Evolutionary conservation across 2,888 invertebrate species (phyloP).

Genomic region (Lasioglossum pauxillum): DNA sequence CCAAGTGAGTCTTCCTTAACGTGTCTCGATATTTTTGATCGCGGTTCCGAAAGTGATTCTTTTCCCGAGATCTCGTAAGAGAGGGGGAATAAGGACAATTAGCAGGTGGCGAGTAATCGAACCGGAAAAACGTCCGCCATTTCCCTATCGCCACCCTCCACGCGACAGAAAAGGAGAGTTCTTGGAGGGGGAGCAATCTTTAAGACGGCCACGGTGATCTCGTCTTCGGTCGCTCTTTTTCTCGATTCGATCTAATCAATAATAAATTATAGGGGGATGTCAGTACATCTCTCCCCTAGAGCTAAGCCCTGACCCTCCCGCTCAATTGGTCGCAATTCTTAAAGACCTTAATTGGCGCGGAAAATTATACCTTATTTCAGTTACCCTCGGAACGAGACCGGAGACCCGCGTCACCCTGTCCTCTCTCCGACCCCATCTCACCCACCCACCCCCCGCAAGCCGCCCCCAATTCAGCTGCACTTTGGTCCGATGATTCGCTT

Average conservation of each 20-base stretch:
- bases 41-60: not conserved
- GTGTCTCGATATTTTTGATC: not conserved
- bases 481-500: slow-evolving; percentile 39
- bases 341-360: slow-evolving; percentile 85
- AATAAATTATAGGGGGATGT: slow-evolving; percentile 83
- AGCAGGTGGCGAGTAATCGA: slow-evolving; percentile 57
- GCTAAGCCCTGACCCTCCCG: slow-evolving; percentile 83
- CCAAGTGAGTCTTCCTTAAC: not conserved
- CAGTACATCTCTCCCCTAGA: slow-evolving; percentile 80
- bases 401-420: slow-evolving; percentile 35
- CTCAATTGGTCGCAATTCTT: slow-evolving; percentile 85
- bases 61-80: not conserved
- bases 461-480: slow-evolving; percentile 15
- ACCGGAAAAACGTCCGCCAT: slow-evolving; percentile 67
- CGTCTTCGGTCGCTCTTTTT: slow-evolving; percentile 66
- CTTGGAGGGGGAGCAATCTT: slow-evolving; percentile 30
- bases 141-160: slow-evolving; percentile 50
- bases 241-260: slow-evolving; percentile 83
- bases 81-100: slow-evolving; percentile 36
- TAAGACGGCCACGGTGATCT: slow-evolving; percentile 56
- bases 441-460: not conserved
- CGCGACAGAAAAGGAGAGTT: not conserved
- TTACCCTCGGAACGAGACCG: slow-evolving; percentile 71
- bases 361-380: slow-evolving; percentile 84
- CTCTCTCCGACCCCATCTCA: slow-evolving; percentile 8